These are phyloP conservation scores for Drosophila austrosaltans DNA, from an alignment of 2,888 invertebrate genomes.

Conservation along the genomic window DNA sequence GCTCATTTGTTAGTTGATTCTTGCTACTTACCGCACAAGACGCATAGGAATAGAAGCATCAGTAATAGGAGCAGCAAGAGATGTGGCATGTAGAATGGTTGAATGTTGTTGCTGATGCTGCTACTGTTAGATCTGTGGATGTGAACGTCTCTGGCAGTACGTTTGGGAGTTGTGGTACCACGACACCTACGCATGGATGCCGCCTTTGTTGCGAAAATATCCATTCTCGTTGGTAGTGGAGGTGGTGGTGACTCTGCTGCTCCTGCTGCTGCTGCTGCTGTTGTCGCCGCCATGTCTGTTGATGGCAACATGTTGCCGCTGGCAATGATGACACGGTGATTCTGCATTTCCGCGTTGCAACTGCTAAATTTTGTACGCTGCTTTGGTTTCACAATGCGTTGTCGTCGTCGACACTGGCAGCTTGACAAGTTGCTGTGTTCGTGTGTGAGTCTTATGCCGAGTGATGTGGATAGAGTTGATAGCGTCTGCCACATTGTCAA, in stretches of 20 bases:
- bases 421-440: conserved; percentile 17
- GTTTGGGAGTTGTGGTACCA: conserved; percentile 34
- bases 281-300: conserved; percentile 50
- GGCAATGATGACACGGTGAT: conserved; percentile 37
- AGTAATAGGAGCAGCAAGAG: background rate
- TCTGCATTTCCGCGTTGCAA: conserved; percentile 71
- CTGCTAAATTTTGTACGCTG: conserved; percentile 46
- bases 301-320: conserved; percentile 62
- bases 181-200: conserved; percentile 59
- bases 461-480: conserved; percentile 65
- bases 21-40: conserved; percentile 65
- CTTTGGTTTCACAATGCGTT: conserved; percentile 44
- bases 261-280: conserved; percentile 29
- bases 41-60: conserved; percentile 42
- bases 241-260: conserved; percentile 34
- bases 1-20: conserved; percentile 51
- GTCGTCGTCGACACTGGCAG: conserved; percentile 42
- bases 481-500: conserved; percentile 67
- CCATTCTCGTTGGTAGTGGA: conserved; percentile 30
- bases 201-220: conserved; percentile 1
- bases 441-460: conserved; percentile 27
- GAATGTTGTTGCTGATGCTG: conserved; percentile 34
- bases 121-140: conserved; percentile 14
- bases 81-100: conserved; percentile 30
- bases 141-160: conserved; percentile 33